Evolutionary conservation across 2,888 invertebrate species (phyloP).

Genomic region (Tubiluchus corallicola): DNA sequence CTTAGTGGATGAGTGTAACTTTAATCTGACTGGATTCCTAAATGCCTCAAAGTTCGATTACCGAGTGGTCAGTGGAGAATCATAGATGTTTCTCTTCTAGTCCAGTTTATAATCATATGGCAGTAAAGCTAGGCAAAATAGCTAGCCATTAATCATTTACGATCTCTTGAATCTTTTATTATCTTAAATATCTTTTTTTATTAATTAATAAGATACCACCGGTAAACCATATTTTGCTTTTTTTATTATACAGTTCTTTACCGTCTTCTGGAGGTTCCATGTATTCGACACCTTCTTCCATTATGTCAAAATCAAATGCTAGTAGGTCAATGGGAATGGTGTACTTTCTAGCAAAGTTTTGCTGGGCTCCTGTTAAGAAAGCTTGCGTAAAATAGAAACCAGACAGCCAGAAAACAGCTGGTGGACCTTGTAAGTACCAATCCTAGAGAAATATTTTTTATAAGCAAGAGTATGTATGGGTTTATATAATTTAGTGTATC

Average conservation of each 20-base stretch:
- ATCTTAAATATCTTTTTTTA: not conserved
- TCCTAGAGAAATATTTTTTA: constrained; percentile 24
- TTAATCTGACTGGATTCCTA: no score
- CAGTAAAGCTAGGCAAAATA: no score
- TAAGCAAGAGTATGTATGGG: not conserved
- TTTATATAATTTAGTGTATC: not conserved
- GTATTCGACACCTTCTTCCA: constrained; percentile 35
- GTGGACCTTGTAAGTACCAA: constrained; percentile 30
- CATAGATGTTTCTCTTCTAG: no score
- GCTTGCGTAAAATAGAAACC: constrained; percentile 34
- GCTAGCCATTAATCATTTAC: no score
- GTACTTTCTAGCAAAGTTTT: constrained; percentile 32
- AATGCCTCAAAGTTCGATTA: no score
- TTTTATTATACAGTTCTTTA: constrained; percentile 14
- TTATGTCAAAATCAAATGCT: constrained; percentile 35
- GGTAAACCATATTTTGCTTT: no score
- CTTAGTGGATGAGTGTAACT: no score
- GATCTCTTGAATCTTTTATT: no score
- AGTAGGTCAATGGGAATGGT: constrained; percentile 32
- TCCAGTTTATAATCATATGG: no score
- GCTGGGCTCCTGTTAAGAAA: constrained; percentile 33
- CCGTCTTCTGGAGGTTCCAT: constrained; percentile 29
- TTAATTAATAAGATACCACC: not conserved
- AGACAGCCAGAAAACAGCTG: constrained; percentile 31
- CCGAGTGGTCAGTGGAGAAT: no score